Percentiles rank a stretch among this genome's conserved stretches.
Conservation (phyloP, 2,888 invertebrate species). For the Danaus chrysippus region DNA sequence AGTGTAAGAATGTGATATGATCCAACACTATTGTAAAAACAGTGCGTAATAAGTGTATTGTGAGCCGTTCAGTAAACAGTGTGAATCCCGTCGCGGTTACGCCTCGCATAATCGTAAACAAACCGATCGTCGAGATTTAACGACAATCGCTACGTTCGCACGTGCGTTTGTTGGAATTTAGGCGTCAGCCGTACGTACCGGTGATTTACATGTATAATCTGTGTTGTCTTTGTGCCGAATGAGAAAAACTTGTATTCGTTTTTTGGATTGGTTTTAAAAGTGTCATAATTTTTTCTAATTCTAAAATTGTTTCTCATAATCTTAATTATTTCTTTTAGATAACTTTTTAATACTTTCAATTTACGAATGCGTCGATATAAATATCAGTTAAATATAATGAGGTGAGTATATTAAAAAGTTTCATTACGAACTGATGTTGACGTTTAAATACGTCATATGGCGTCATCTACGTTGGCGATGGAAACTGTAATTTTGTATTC, state of each 20-base stretch:
- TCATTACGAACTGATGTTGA: not conserved
- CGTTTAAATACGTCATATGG: not conserved
- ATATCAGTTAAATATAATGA: too few species aligned
- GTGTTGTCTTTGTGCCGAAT: slow-evolving; percentile 6
- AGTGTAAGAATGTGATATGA: too few species aligned
- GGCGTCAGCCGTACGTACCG: slow-evolving; percentile 9
- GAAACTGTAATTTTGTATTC: not conserved
- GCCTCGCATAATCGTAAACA: slow-evolving; percentile 33
- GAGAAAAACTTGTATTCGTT: not conserved
- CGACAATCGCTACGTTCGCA: slow-evolving; percentile 26
- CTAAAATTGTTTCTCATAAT: too few species aligned
- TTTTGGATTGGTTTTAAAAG: too few species aligned
- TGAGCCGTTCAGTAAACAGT: slow-evolving; percentile 8
- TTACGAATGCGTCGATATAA: too few species aligned
- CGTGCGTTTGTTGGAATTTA: slow-evolving; percentile 20
- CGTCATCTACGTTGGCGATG: not conserved
- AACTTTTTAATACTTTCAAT: too few species aligned
- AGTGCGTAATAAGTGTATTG: slow-evolving; percentile 12
- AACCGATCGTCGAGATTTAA: slow-evolving; percentile 33
- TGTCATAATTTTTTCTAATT: too few species aligned
- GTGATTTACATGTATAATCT: slow-evolving; percentile 13
- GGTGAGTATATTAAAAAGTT: not conserved
- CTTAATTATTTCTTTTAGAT: too few species aligned
- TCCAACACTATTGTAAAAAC: not conserved
- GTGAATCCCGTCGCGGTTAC: slow-evolving; percentile 23